Conservation (phyloP, 2,113 vertebrate species). For the Odontophorus gujanensis region DNA sequence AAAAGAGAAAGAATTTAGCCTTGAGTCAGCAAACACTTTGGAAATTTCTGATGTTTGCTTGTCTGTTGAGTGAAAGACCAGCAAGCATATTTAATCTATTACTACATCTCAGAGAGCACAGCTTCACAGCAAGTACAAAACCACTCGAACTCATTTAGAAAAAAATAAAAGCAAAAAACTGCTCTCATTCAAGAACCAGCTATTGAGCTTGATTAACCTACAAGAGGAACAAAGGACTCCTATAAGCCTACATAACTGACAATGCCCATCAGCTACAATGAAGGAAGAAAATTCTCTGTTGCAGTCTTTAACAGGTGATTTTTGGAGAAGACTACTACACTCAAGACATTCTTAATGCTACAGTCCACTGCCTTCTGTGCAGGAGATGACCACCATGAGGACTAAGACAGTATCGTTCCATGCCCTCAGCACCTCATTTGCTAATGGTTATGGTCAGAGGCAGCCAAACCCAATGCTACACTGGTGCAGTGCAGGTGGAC, state of each 20-base stretch:
- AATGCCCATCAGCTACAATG: not conserved
- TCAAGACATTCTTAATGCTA: not conserved
- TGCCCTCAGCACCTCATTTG: not conserved
- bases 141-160: not conserved
- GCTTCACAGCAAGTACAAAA: not conserved
- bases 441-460: not conserved
- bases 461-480: not conserved
- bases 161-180: constrained; percentile 7
- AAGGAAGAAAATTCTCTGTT: not conserved
- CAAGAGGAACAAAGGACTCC: not conserved
- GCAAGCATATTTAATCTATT: not conserved
- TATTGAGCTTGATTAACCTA: not conserved
- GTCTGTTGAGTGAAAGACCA: not conserved
- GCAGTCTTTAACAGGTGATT: accelerated
- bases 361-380: not conserved
- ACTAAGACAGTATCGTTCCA: not conserved
- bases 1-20: not conserved
- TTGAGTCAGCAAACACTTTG: not conserved
- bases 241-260: not conserved
- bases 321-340: not conserved
- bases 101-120: not conserved
- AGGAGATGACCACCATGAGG: not conserved
- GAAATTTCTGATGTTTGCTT: not conserved
- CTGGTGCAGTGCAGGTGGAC: accelerated
- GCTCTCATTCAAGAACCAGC: not conserved